These are phyloP conservation scores for Drosophila atripex DNA, from an alignment of 2,888 invertebrate genomes.

Conservation along the genomic window DNA sequence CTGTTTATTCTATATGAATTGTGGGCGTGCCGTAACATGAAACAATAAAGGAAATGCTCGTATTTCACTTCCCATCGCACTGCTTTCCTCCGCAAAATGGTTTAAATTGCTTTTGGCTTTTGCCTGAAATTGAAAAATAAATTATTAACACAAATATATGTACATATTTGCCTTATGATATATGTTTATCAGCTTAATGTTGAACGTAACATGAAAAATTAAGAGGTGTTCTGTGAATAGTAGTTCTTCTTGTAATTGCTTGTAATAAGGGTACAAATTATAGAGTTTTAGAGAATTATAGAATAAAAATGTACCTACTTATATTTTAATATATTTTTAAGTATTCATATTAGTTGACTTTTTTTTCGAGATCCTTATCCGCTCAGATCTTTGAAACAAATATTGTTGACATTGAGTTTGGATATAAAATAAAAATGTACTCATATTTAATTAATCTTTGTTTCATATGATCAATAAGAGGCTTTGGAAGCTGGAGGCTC, in stretches of 20 bases:
- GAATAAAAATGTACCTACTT: no score
- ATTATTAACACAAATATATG: slow-evolving; percentile 19
- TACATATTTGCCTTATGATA: slow-evolving; percentile 22
- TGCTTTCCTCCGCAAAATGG: slow-evolving; percentile 28
- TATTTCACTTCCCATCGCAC: slow-evolving; percentile 40
- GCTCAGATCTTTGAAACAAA: no score
- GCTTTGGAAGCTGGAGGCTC: no score
- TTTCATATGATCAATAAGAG: no score
- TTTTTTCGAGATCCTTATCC: no score
- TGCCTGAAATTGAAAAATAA: slow-evolving; percentile 39
- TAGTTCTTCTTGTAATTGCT: background rate
- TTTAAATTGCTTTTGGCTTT: slow-evolving; percentile 39
- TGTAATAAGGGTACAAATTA: background rate
- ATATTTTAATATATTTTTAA: no score
- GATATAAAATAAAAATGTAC: no score
- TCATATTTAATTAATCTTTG: no score
- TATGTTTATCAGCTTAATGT: slow-evolving; percentile 13
- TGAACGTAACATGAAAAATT: background rate
- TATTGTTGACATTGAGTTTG: no score
- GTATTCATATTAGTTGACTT: no score
- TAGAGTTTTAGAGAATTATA: no score
- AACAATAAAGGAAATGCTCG: slow-evolving; percentile 41
- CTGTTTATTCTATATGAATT: slow-evolving; percentile 41
- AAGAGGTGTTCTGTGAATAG: background rate
- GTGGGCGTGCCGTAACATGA: slow-evolving; percentile 40